Evolutionary conservation across 2,888 invertebrate species (phyloP), one percentile per base, ranked within the genome.

Genomic region (Strigamia maritima): DNA sequence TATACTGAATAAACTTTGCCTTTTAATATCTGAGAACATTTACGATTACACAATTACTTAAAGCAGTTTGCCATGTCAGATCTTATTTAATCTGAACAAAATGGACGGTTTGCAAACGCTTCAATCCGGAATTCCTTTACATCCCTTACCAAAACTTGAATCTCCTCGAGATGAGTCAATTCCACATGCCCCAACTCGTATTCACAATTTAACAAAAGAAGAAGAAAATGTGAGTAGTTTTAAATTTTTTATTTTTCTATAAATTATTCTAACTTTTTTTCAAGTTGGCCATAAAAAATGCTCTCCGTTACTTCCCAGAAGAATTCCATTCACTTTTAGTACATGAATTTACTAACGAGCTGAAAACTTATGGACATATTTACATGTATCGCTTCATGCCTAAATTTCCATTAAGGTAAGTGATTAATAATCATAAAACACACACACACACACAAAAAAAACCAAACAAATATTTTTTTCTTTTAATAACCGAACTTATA

Each of bases 361-460:
- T 90, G 76, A 82, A 85, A 12, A 81, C 83, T 1, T 89, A 87
- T 83, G 90, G 90, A 0, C 90, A 90, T 82, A 90, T 90, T 81
- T 90, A 90, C 84, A 90, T 90, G 87, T 90, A 88, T 84, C 84
- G 89, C 78, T 89, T 89, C 82, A 83, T 83, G 28, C 88, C 88
- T 0, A 76, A 82, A 22, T 83, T 87, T 40, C 83, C 84, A 65
- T 85, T 88, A 84, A 86, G 85, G 87, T 87, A 82, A 82, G 82
- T 79, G 74, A 3, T 70, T 70, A n/a, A n/a, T 14, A 49, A 49
- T n/a, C n/a, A n/a, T n/a, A n/a, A n/a, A n/a, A n/a, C n/a, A n/a
- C n/a, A n/a, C n/a, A n/a, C n/a, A n/a, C n/a, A n/a, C n/a, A n/a
- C n/a, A n/a, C n/a, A n/a, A n/a, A 40, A 40, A 10, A 40, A 40